These are phyloP conservation scores for Aphelenchoides avenae DNA, from an alignment of 1,140 invertebrate species.

Conservation along the genomic window DNA sequence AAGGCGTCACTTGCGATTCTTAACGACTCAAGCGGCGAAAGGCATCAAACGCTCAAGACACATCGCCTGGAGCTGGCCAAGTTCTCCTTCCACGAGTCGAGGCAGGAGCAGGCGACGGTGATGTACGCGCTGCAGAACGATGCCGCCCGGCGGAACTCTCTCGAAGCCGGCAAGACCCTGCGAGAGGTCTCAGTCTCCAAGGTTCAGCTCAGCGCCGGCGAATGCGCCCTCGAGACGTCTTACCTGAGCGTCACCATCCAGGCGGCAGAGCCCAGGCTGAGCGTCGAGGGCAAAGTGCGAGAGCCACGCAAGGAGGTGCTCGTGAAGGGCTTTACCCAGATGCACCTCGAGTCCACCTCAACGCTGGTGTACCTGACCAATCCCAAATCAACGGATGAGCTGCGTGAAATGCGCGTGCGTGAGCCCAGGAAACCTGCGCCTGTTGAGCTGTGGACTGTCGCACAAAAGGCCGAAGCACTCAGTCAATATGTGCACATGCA, in stretches of 20 bases:
- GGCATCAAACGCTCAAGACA: no score
- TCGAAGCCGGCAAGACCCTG: background rate
- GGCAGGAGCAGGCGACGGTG: constrained; percentile 5
- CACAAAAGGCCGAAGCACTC: constrained; percentile 10
- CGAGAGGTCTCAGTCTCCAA: background rate
- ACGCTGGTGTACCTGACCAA: background rate
- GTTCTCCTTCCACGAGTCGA: background rate
- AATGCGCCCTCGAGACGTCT: constrained; percentile 13
- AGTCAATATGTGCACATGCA: constrained; percentile 41
- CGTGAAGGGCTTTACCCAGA: background rate
- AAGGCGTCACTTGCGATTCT: no score
- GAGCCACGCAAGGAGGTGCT: constrained; percentile 1
- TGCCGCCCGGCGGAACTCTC: constrained; percentile 1
- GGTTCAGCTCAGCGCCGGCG: background rate
- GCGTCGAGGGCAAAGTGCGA: constrained; percentile 3
- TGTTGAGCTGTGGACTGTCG: background rate
- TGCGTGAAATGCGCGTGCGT: no score
- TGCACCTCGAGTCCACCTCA: background rate
- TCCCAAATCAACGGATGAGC: no score
- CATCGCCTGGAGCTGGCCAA: background rate
- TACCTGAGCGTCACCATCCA: no score
- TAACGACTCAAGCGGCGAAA: no score
- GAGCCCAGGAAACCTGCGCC: constrained; percentile 1
- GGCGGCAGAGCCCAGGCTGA: constrained; percentile 6
- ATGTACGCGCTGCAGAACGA: constrained; percentile 11